Evolutionary conservation across 1,140 invertebrate genomes (phyloP).

Genomic region (Listronotus oregonensis): DNA sequence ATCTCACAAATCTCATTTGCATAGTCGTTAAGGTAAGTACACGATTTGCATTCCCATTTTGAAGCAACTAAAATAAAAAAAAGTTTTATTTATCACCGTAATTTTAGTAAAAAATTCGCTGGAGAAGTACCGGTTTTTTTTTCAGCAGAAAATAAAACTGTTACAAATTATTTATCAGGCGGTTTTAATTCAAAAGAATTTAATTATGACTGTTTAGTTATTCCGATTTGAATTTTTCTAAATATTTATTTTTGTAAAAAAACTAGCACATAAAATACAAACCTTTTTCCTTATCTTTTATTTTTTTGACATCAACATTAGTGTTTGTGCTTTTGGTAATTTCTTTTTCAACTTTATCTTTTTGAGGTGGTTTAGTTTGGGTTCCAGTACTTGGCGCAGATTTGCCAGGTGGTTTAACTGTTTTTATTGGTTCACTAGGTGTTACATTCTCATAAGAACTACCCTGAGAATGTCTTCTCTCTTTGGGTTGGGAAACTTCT

Average conservation of each 20-base stretch:
- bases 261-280: constrained; percentile 3
- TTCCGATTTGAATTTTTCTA: no score
- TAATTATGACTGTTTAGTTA: no score
- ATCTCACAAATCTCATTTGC: constrained; percentile 72
- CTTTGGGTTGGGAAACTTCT: constrained; percentile 20
- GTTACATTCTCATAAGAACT: constrained; percentile 48
- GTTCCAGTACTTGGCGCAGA: constrained; percentile 1
- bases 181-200: no score
- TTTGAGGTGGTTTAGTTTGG: constrained; percentile 21
- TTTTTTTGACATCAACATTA: constrained; percentile 14
- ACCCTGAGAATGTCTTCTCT: constrained; percentile 38
- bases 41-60: constrained; percentile 71
- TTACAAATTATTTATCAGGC: no score
- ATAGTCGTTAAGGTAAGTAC: constrained; percentile 71
- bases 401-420: constrained; percentile 6
- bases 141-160: neutral
- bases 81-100: neutral
- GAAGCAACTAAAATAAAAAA: neutral
- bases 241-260: no score
- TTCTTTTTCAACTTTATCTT: constrained; percentile 23
- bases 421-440: constrained; percentile 27
- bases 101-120: neutral
- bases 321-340: neutral
- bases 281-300: constrained; percentile 24
- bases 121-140: neutral